Conservation (phyloP, 2,888 invertebrate species). For the Gibbula magus region DNA sequence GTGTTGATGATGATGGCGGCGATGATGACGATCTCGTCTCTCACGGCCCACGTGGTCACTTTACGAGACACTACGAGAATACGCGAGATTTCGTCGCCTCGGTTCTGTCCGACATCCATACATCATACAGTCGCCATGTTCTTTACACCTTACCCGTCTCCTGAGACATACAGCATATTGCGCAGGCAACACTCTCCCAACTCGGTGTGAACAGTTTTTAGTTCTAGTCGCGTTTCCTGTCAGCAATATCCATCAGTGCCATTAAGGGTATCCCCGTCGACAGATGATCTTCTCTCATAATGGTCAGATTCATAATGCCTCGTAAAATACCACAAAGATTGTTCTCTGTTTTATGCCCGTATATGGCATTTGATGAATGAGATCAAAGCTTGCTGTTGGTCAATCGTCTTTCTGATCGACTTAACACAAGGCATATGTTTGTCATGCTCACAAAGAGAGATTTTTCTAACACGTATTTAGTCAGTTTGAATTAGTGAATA, state of each 20-base stretch:
- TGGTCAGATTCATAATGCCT: not conserved
- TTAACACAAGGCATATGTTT: no score
- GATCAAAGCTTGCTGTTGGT: no score
- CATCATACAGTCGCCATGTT: not conserved
- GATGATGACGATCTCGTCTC: not conserved
- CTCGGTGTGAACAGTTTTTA: not conserved
- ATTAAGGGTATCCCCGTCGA: constrained; percentile 9
- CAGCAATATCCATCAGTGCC: not conserved
- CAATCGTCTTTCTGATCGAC: no score
- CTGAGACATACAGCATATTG: constrained; percentile 8
- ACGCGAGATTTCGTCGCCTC: not conserved
- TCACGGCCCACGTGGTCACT: not conserved
- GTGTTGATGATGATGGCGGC: not conserved
- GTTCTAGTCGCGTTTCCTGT: not conserved
- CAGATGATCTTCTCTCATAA: not conserved
- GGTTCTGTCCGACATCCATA: not conserved
- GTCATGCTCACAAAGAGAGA: no score
- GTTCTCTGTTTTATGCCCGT: no score
- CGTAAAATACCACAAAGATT: no score
- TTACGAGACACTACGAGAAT: not conserved
- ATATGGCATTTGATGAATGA: no score
- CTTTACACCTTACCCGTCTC: not conserved
- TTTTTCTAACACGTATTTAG: no score
- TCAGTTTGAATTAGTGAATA: no score
- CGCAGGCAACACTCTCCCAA: not conserved